These are phyloP conservation scores for Schizopygopsis pylzovi DNA, from an alignment of 2,797 vertebrate genomes.

Conservation along the genomic window DNA sequence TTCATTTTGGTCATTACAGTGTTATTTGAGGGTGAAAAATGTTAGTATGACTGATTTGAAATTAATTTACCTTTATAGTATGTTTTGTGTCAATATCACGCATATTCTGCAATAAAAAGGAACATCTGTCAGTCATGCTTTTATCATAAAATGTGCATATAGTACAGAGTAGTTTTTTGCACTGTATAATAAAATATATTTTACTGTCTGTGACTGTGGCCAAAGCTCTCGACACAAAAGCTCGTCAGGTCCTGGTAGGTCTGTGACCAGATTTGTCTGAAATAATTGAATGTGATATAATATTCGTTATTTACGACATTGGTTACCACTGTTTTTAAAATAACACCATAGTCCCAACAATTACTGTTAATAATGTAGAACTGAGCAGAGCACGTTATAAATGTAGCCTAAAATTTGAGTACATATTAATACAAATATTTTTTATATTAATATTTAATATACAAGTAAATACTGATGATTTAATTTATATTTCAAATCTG, in stretches of 20 bases:
- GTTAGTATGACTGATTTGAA: neutral
- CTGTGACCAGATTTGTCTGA: conserved; percentile 50
- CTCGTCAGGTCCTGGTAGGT: conserved; percentile 47
- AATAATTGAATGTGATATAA: conserved; percentile 4
- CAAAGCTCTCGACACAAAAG: conserved; percentile 41
- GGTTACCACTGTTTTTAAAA: neutral
- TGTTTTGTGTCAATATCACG: conserved; percentile 67
- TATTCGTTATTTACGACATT: neutral
- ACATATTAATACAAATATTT: no score
- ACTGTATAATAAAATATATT: neutral
- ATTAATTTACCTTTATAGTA: conserved; percentile 72
- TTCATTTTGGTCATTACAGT: neutral
- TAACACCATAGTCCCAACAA: neutral
- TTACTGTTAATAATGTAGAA: neutral
- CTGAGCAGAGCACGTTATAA: neutral
- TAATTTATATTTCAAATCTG: neutral
- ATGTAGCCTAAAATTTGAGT: neutral
- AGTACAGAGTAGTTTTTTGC: neutral
- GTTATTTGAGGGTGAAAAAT: neutral
- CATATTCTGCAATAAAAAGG: conserved; percentile 62
- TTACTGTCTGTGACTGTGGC: conserved; percentile 23
- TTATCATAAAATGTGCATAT: neutral
- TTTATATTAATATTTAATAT: neutral
- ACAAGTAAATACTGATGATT: neutral
- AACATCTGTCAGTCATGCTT: conserved; percentile 11